These are phyloP conservation scores for Porites divaricata DNA, from an alignment of 92 coral and sea anemone genomes.

Conservation along the genomic window DNA sequence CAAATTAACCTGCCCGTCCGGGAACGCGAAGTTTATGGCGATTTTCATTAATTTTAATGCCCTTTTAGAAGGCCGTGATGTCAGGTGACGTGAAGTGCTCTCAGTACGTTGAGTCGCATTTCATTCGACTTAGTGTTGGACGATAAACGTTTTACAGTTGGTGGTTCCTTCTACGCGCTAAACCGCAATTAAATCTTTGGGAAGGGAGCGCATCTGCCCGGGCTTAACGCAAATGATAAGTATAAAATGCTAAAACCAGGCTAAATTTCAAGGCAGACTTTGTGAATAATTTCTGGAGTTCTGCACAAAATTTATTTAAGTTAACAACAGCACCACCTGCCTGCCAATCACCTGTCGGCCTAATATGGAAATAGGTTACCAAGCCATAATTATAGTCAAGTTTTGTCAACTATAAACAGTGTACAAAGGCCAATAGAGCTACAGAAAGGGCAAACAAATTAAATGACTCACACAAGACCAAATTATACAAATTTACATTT, in stretches of 20 bases:
- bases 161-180: not conserved
- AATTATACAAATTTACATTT: constrained; percentile 27
- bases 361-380: constrained; percentile 33
- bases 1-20: constrained; percentile 50
- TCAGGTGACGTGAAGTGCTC: constrained; percentile 20
- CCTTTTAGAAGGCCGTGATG: constrained; percentile 50
- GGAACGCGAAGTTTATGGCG: constrained; percentile 60
- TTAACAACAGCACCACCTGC: constrained; percentile 24
- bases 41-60: constrained; percentile 89
- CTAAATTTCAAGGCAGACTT: not conserved
- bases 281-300: constrained; percentile 4
- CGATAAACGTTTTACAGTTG: not conserved
- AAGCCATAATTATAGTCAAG: constrained; percentile 23
- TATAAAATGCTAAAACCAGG: not conserved
- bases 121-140: not conserved
- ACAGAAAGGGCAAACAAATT: constrained; percentile 37
- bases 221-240: not conserved
- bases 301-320: constrained; percentile 23
- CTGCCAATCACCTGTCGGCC: constrained; percentile 29
- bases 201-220: not conserved
- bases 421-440: constrained; percentile 16
- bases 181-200: not conserved
- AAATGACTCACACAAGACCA: constrained; percentile 6
- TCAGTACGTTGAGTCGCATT: not conserved
- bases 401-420: constrained; percentile 31